Percentiles rank a stretch among this genome's conserved stretches.
These are phyloP conservation scores for Liolophura sinensis DNA, from an alignment of 1,140 invertebrate species.

Conservation along the genomic window DNA sequence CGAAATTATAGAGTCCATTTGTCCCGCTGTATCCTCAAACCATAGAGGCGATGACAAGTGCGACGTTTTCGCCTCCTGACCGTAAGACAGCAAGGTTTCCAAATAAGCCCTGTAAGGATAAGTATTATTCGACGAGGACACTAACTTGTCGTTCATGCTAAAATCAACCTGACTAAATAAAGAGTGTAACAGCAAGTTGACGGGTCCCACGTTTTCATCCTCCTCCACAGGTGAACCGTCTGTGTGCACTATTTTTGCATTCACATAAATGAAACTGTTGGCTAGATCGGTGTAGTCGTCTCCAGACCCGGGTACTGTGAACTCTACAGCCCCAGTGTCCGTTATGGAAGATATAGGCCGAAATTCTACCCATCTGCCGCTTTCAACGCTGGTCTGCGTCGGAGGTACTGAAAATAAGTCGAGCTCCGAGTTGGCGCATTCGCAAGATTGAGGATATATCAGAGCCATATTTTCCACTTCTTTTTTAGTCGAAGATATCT, in stretches of 20 bases:
- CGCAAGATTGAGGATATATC: too few relatives aligned
- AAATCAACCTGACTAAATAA: conserved; percentile 20
- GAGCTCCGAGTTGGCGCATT: too few relatives aligned
- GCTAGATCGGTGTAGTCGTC: conserved; percentile 20
- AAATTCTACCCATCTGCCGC: too few relatives aligned
- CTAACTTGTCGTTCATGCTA: conserved; percentile 20
- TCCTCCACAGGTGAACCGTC: conserved; percentile 13
- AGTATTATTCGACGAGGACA: conserved; percentile 18
- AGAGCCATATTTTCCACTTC: too few relatives aligned
- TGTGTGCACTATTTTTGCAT: conserved; percentile 15
- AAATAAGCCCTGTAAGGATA: conserved; percentile 21
- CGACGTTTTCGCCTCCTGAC: conserved; percentile 9
- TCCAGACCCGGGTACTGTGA: conserved; percentile 13
- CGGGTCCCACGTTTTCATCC: conserved; percentile 12
- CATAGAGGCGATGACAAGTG: too few relatives aligned
- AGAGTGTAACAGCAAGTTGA: conserved; percentile 20
- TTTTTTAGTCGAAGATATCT: too few relatives aligned
- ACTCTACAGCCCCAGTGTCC: too few relatives aligned
- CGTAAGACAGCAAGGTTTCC: conserved; percentile 17
- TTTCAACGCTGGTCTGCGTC: too few relatives aligned
- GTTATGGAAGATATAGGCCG: too few relatives aligned
- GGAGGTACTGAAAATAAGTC: too few relatives aligned
- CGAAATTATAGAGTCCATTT: too few relatives aligned
- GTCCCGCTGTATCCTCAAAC: too few relatives aligned
- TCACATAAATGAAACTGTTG: conserved; percentile 13